Base-by-base conservation (phyloP, 2,113 vertebrate genomes). In the Dromaius novaehollandiae region DNA sequence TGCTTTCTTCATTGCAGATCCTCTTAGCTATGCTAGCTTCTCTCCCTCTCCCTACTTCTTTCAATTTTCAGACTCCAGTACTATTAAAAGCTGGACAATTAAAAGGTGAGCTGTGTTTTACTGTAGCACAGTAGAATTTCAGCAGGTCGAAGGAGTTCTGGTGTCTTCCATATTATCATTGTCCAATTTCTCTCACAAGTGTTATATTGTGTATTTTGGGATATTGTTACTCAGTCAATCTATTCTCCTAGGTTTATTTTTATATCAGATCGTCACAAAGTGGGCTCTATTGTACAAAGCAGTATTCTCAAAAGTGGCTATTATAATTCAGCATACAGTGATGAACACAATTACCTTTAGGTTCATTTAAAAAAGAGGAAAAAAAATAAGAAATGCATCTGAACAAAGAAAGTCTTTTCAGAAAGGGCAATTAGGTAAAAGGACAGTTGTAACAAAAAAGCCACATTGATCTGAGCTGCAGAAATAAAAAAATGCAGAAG, bases 161-260 rank as follows among this genome's bases (percentile, higher is more conserved):
- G 7, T 1, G 2, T 88, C 42, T 92, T 95, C 86, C 11, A 0
- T 64, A 53, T 89, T 77, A 63, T 12, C 30, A 70, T 44, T 88
- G 77, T 78, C 34, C 58, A 30, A 22, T 86, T 88, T 92, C 21
- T 66, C 25, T 77, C 55, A 68, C 34, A 69, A 66, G 51, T 60
- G 40, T 51, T 86, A n/a, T 7, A 66, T 11, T 19, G 28, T 36
- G 9, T 86, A 79, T 92, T 95, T 79, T 78, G 34, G 48, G 73
- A 79, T 92, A 64, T 48, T 90, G 42, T 60, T 87, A 50, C 46
- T 81, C 46, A 61, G 71, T 42, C 55, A 74, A 16, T 82, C 75
- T 92, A n/a, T 96, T 94, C 85, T 93, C 56, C 30, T 32, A 65
- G 34, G 36, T 93, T 93, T 96, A 93, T 93, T 97, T 96, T 97